These are phyloP conservation scores for Entosphenus tridentatus DNA, from an alignment of 2,113 vertebrate genomes.

Conservation along the genomic window DNA sequence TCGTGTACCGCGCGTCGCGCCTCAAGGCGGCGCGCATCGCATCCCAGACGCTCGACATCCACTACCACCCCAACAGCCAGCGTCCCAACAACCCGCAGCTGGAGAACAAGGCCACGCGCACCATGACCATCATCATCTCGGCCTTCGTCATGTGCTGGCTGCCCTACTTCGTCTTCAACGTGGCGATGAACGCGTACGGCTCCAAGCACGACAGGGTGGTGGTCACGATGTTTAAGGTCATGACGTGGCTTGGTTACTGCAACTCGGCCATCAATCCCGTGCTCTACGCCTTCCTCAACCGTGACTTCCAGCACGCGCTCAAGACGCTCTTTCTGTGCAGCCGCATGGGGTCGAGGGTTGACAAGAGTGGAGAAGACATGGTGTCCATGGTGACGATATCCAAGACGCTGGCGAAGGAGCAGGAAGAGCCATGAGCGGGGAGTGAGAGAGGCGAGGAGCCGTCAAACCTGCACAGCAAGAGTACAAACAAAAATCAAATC, in stretches of 20 bases:
- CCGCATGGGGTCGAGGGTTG: slow-evolving; percentile 21
- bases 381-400: slow-evolving; percentile 29
- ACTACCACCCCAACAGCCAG: slow-evolving; percentile 5
- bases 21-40: slow-evolving; percentile 5
- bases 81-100: slow-evolving; percentile 19
- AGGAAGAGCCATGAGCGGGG: no score
- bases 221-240: slow-evolving; percentile 20
- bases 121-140: slow-evolving; percentile 7
- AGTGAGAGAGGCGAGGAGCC: no score
- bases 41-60: slow-evolving; percentile 17
- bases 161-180: slow-evolving; percentile 7
- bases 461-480: no score
- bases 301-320: slow-evolving; percentile 5
- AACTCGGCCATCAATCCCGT: slow-evolving; percentile 7
- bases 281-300: slow-evolving; percentile 7
- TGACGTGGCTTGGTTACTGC: slow-evolving; percentile 14
- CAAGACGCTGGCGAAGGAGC: slow-evolving; percentile 14
- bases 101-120: slow-evolving; percentile 8
- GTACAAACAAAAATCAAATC: no score
- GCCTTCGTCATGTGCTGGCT: slow-evolving; percentile 8
- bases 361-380: slow-evolving; percentile 21
- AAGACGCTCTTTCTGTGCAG: not conserved
- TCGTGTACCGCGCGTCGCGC: slow-evolving; percentile 7
- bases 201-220: slow-evolving; percentile 20
- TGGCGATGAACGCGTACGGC: slow-evolving; percentile 25